Evolutionary conservation across 1,140 invertebrate genomes (phyloP).

Genomic region (Papilio dardanus): DNA sequence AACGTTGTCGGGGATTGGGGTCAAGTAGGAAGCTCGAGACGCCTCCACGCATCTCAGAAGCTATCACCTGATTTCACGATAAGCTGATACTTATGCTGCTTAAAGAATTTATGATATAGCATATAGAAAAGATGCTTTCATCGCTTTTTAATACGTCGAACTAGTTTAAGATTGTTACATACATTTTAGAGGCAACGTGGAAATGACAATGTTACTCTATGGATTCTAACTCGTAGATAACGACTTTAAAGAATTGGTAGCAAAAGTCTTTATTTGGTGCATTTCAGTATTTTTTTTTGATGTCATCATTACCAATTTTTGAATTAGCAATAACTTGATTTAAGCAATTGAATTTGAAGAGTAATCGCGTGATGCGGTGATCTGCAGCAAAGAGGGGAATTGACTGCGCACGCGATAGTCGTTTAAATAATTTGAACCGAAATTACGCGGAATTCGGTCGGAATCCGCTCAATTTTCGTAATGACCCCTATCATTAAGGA

Average conservation of each 20-base stretch:
- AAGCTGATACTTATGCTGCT: slow-evolving; percentile 16
- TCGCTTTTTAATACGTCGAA: not conserved
- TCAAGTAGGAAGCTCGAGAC: slow-evolving; percentile 46
- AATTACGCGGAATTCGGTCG: slow-evolving; percentile 42
- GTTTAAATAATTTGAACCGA: slow-evolving; percentile 46
- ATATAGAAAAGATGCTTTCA: not conserved
- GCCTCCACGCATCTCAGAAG: slow-evolving; percentile 3
- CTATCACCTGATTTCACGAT: slow-evolving; percentile 20
- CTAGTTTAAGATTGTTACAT: too few species aligned
- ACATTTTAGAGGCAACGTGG: too few species aligned
- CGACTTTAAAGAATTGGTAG: too few species aligned
- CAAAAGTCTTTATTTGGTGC: not conserved
- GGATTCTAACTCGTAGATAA: too few species aligned
- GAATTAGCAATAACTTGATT: not conserved
- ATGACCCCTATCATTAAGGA: slow-evolving; percentile 28
- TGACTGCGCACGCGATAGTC: slow-evolving; percentile 43
- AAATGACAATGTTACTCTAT: too few species aligned
- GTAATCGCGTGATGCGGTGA: slow-evolving; percentile 20
- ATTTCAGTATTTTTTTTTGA: not conserved
- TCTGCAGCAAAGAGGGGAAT: slow-evolving; percentile 37
- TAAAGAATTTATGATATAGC: not conserved
- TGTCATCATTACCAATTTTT: not conserved
- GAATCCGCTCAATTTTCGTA: slow-evolving; percentile 45
- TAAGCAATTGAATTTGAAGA: slow-evolving; percentile 10
- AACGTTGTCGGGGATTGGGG: slow-evolving; percentile 46